These are phyloP conservation scores for Lithodes maja DNA, from an alignment of 2,888 invertebrate genomes.

Conservation along the genomic window DNA sequence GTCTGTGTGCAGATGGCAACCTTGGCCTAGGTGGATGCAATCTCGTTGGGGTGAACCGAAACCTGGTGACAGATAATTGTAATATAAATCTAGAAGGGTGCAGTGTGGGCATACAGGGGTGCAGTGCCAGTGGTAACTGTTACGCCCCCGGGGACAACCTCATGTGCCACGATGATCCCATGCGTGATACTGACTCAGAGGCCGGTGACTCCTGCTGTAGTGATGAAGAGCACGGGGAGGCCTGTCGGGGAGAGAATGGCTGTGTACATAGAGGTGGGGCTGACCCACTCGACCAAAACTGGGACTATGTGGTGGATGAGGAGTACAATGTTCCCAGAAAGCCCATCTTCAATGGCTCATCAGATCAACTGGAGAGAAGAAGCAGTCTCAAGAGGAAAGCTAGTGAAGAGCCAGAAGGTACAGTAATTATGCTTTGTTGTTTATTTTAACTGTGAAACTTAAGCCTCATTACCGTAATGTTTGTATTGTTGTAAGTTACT, in stretches of 20 bases:
- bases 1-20: neutral
- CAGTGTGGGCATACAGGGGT: neutral
- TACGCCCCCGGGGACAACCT: neutral
- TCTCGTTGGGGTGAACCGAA: neutral
- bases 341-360: slow-evolving; percentile 61
- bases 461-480: too few relatives aligned
- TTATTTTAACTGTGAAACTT: neutral
- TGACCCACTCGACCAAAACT: slow-evolving; percentile 31
- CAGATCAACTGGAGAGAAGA: slow-evolving; percentile 55
- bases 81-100: neutral
- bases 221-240: slow-evolving; percentile 47
- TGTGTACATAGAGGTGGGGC: slow-evolving; percentile 40
- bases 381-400: slow-evolving; percentile 65
- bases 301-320: slow-evolving; percentile 62
- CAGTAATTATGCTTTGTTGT: too few relatives aligned
- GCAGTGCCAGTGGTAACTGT: neutral
- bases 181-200: slow-evolving; percentile 46
- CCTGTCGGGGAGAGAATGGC: slow-evolving; percentile 47
- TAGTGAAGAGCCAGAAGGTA: slow-evolving; percentile 56
- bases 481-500: too few relatives aligned
- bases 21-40: neutral
- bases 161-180: neutral
- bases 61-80: neutral
- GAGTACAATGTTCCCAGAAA: slow-evolving; percentile 60
- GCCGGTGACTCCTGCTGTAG: slow-evolving; percentile 56